Evolutionary conservation across 2,113 vertebrate species (phyloP).

Genomic region (Poeciliopsis prolifica): DNA sequence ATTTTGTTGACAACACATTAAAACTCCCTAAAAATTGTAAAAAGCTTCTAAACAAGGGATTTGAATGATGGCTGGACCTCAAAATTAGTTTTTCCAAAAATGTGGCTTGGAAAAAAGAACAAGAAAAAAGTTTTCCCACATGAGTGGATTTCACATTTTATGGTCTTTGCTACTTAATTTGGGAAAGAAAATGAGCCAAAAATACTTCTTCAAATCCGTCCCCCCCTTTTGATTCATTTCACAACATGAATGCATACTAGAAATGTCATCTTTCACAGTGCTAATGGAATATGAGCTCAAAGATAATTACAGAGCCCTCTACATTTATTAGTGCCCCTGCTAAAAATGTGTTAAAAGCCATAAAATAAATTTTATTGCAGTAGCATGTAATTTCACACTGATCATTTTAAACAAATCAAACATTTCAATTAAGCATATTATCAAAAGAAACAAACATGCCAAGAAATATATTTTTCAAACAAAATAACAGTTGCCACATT

Average conservation of each 20-base stretch:
- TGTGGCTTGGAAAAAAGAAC: background rate
- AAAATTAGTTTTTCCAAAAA: conserved; percentile 12
- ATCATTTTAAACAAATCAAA: no score
- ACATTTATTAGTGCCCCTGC: no score
- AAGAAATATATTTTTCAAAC: background rate
- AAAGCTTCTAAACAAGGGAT: background rate
- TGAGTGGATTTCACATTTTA: background rate
- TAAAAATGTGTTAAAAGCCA: no score
- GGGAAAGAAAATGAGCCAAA: conserved; percentile 7
- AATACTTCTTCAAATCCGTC: background rate
- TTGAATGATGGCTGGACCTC: background rate
- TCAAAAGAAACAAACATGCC: background rate
- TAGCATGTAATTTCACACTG: no score
- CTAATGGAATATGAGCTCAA: conserved; percentile 22
- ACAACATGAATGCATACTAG: conserved; percentile 11
- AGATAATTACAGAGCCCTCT: background rate
- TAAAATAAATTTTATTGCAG: no score
- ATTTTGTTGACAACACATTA: background rate
- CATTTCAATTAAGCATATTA: no score
- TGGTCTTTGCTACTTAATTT: conserved; percentile 40
- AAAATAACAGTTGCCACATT: background rate
- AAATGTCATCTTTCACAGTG: conserved; percentile 18
- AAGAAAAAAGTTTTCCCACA: background rate
- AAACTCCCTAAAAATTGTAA: background rate
- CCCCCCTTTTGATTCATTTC: conserved; percentile 28